Percentiles rank a stretch among this genome's conserved stretches.
Evolutionary conservation across 2,888 invertebrate species (phyloP).

Genomic region (Smittia aterrima): DNA sequence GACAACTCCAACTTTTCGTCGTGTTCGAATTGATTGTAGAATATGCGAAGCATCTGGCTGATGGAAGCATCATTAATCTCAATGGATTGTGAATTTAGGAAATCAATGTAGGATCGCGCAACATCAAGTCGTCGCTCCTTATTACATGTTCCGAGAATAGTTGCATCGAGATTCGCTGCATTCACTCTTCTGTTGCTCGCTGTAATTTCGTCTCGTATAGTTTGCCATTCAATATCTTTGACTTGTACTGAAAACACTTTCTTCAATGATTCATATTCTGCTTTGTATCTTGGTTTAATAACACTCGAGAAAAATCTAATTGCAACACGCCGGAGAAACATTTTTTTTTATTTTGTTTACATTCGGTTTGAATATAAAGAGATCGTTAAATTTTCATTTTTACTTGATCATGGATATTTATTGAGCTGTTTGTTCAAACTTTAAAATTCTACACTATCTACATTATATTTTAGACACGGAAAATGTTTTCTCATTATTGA

Average conservation of each 20-base stretch:
- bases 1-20: slow-evolving; percentile 49
- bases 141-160: slow-evolving; percentile 12
- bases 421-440: no score
- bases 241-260: no score
- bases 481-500: no score
- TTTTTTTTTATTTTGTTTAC: no score
- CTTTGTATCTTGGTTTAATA: no score
- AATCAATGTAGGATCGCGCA: slow-evolving; percentile 58
- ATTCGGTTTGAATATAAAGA: no score
- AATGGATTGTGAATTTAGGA: slow-evolving; percentile 55
- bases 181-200: slow-evolving; percentile 1
- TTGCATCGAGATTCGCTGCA: slow-evolving; percentile 22
- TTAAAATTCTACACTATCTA: no score
- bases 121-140: slow-evolving; percentile 15
- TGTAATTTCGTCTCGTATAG: neutral
- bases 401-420: no score
- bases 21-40: slow-evolving; percentile 52
- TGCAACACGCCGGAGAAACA: no score
- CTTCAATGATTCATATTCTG: neutral
- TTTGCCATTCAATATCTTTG: neutral
- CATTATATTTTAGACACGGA: no score
- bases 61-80: slow-evolving; percentile 60
- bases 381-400: no score
- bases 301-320: no score
- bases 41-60: slow-evolving; percentile 60